phyloP scores from a whole-genome alignment of 2,888 invertebrate species.

The Drosophila vallismaia region DNA sequence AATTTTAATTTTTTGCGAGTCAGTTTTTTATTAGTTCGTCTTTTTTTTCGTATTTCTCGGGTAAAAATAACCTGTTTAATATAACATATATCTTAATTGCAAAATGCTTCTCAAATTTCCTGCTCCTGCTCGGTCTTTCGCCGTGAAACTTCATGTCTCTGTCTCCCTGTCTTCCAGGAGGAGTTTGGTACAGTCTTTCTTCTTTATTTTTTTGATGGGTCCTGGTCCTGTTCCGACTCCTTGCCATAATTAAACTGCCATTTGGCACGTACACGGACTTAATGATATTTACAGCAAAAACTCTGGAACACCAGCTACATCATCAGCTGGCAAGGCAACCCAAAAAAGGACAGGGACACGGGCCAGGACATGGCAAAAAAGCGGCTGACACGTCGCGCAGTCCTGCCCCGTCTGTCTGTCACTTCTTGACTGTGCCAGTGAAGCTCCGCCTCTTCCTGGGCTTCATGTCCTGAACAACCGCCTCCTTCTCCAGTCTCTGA shows the following conservation, averaged over 20 bases:
- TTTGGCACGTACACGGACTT: slow-evolving; percentile 74
- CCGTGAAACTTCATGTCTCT: background rate
- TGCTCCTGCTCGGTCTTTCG: slow-evolving; percentile 1
- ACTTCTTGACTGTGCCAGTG: slow-evolving; percentile 20
- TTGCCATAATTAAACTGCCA: slow-evolving; percentile 69
- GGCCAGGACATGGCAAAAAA: slow-evolving; percentile 18
- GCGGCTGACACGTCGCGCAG: slow-evolving; percentile 48
- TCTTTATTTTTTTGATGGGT: slow-evolving; percentile 5
- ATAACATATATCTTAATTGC: slow-evolving; percentile 54
- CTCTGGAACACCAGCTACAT: slow-evolving; percentile 55
- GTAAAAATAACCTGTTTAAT: slow-evolving; percentile 30
- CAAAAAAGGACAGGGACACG: slow-evolving; percentile 3
- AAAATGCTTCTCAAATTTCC: slow-evolving; percentile 40
- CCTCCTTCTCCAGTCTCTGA: background rate
- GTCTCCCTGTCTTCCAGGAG: background rate
- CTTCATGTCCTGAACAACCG: slow-evolving; percentile 2
- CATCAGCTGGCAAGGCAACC: slow-evolving; percentile 6
- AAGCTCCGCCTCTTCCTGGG: background rate
- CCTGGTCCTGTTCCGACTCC: slow-evolving; percentile 26
- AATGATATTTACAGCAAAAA: slow-evolving; percentile 73
- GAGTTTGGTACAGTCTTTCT: slow-evolving; percentile 14
- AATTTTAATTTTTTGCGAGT: slow-evolving; percentile 33
- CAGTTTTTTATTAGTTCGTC: slow-evolving; percentile 16
- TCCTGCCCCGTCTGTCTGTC: slow-evolving; percentile 27
- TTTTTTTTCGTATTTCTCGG: slow-evolving; percentile 8